phyloP scores from a whole-genome alignment of 2,113 vertebrate species.

The Erinaceus europaeus region DNA sequence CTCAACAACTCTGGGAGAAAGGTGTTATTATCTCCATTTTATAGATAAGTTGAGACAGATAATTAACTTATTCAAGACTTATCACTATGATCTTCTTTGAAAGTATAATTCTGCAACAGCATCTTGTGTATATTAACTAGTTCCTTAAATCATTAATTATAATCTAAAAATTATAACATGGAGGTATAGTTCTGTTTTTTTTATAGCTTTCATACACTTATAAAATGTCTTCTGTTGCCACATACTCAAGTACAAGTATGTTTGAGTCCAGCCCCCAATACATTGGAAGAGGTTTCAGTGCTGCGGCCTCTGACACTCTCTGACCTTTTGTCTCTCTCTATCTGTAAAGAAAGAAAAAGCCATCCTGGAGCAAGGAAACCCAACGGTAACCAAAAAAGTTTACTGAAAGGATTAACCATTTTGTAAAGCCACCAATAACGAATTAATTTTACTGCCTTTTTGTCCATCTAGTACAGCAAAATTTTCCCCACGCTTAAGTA shows the following conservation, averaged over 20 bases:
- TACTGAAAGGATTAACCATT: neutral
- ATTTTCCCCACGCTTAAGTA: neutral
- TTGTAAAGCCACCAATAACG: neutral
- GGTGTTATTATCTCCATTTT: neutral
- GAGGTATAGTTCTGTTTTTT: neutral
- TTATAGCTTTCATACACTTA: neutral
- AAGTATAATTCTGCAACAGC: conserved; percentile 18
- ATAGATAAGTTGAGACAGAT: neutral
- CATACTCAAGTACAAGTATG: too few relatives aligned
- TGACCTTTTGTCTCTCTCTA: too few relatives aligned
- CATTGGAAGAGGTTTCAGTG: too few relatives aligned
- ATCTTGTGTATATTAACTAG: neutral
- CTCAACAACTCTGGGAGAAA: neutral
- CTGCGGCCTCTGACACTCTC: too few relatives aligned
- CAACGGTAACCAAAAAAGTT: too few relatives aligned
- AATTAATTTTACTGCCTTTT: neutral
- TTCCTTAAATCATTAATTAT: neutral
- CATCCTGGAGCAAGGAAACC: too few relatives aligned
- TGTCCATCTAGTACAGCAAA: neutral
- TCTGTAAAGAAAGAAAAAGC: too few relatives aligned
- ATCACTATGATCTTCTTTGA: neutral
- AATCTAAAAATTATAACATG: neutral
- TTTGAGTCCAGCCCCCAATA: too few relatives aligned
- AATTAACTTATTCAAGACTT: neutral
- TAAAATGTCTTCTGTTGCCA: neutral